phyloP scores from a whole-genome alignment of 2,888 invertebrate species.

The Bembecia ichneumoniformis region DNA sequence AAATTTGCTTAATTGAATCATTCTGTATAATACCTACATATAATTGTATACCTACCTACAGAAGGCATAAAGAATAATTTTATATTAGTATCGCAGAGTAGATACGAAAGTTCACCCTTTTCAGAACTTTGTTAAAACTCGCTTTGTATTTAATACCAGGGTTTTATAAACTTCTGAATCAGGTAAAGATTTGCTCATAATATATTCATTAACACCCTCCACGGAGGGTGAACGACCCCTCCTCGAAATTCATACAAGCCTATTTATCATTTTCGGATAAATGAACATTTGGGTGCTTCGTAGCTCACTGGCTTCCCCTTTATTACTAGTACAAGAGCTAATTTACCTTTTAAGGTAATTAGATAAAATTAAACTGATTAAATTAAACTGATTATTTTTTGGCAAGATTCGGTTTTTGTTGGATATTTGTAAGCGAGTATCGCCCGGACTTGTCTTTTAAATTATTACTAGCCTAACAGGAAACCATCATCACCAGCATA shows the following conservation, averaged over 20 bases:
- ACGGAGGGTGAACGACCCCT: constrained; percentile 14
- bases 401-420: no score
- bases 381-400: background rate
- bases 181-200: constrained; percentile 44
- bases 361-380: background rate
- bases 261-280: constrained; percentile 65
- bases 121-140: background rate
- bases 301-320: constrained; percentile 26
- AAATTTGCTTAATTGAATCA: no score
- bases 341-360: background rate
- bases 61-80: background rate
- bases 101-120: no score
- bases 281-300: constrained; percentile 46
- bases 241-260: constrained; percentile 39
- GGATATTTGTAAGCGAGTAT: no score
- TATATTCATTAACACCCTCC: constrained; percentile 43
- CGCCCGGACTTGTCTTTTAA: no score
- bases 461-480: no score
- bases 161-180: background rate
- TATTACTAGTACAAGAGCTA: constrained; percentile 13
- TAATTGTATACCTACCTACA: background rate
- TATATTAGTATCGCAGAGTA: no score
- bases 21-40: no score
- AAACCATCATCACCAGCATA: no score
- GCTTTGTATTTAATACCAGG: background rate